Evolutionary conservation across 1,140 invertebrate genomes (phyloP), one percentile per base, ranked within the genome.

Genomic region (Thaumatotibia leucotreta): DNA sequence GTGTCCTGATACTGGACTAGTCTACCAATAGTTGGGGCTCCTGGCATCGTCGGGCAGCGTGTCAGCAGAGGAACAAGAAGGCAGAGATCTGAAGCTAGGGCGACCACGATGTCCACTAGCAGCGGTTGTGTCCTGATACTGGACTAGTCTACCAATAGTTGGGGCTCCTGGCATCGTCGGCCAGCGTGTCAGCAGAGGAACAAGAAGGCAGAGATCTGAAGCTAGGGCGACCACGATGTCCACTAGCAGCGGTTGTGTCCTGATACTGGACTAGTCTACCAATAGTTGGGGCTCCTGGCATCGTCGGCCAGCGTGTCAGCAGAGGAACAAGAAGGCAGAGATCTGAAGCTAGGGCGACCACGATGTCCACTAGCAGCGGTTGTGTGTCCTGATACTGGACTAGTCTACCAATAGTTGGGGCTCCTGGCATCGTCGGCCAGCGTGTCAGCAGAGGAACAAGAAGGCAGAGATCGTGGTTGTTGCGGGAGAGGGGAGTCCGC

Each of bases 41-140:
- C 64, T 0, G 0, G 75, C 65, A 22, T 87, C 84, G 14, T 89
- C 84, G 1, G 76, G 72, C 27, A 89, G 69, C 0, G 82, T 77
- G 73, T 89, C 87, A 0, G 83, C 80, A 1, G 87, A 89, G 1
- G 84, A 74, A 2, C 85, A 89, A 0, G 85, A 69, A 2, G 85
- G 79, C n/a, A 88, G 71, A 0, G 80, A 76, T 20, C 80, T 17
- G 88, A 85, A 0, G 85, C 84, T 0, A 88, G 54, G 0, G 86
- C 81, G 67, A 77, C 72, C 11, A 89, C 79, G 5, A 89, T 86
- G 63, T 89, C 87, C n/a, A 88, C 86, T 0, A 89, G 72, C 4
- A 89, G 70, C 0, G 86, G 82, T 35, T 88, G 87, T 0, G 84
- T n/a, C n/a, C n/a, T n/a, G n/a, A n/a, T n/a, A n/a, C n/a, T n/a